phyloP scores from a whole-genome alignment of 2,113 vertebrate genomes.

The Leuciscus idus region DNA sequence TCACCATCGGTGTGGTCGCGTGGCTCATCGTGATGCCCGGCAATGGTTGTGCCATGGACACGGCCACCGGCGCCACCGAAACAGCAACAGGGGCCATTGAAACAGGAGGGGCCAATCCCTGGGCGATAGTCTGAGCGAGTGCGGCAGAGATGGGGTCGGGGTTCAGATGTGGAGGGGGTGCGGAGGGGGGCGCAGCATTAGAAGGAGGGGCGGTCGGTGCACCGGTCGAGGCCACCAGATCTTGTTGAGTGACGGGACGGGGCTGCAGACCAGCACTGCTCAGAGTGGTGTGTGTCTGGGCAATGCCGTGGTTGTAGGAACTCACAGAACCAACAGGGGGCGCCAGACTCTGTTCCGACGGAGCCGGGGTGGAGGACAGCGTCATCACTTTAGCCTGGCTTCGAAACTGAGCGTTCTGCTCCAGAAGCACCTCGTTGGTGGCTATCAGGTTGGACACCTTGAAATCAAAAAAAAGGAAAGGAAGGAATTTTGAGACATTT shows the following conservation, averaged over 20 bases:
- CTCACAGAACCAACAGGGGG: constrained; percentile 88
- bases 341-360: constrained; percentile 87
- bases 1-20: constrained; percentile 94
- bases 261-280: constrained; percentile 95
- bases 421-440: constrained; percentile 95
- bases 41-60: constrained; percentile 92
- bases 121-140: constrained; percentile 92
- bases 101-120: constrained; percentile 93
- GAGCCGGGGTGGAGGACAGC: constrained; percentile 86
- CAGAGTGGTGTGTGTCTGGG: constrained; percentile 96
- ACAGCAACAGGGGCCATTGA: constrained; percentile 96
- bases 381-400: constrained; percentile 96
- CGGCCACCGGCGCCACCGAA: constrained; percentile 92
- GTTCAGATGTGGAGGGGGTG: constrained; percentile 83
- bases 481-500: background rate
- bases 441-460: constrained; percentile 92
- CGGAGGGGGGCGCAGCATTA: constrained; percentile 83
- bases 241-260: constrained; percentile 89
- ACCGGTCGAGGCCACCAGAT: constrained; percentile 85
- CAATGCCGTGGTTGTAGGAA: constrained; percentile 96
- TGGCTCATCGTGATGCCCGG: constrained; percentile 97
- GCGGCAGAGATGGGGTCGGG: constrained; percentile 92
- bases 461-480: constrained; percentile 4
- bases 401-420: constrained; percentile 96
- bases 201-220: constrained; percentile 82